Evolutionary conservation across 2,888 invertebrate species (phyloP).

Genomic region (Cheilosia grossa): DNA sequence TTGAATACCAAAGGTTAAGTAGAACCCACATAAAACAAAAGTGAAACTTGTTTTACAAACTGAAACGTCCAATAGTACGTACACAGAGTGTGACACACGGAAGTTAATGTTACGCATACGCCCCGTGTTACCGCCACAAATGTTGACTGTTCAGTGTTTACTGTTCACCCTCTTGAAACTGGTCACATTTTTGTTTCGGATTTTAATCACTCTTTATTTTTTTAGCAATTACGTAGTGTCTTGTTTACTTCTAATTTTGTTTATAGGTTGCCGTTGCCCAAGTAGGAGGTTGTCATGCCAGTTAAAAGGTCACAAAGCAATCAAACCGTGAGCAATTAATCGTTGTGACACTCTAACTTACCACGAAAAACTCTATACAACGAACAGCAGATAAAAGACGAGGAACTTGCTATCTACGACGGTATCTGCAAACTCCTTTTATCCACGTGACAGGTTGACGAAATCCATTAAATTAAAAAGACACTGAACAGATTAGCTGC

Average conservation of each 20-base stretch:
- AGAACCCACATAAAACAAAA: constrained; percentile 9
- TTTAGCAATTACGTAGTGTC: constrained; percentile 29
- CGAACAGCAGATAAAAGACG: neutral
- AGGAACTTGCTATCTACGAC: neutral
- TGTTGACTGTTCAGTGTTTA: neutral
- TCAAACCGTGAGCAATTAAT: constrained; percentile 16
- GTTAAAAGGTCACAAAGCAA: constrained; percentile 35
- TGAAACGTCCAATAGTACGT: neutral
- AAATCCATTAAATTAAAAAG: constrained; percentile 40
- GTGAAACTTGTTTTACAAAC: constrained; percentile 42
- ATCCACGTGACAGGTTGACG: constrained; percentile 38
- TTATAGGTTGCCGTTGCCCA: constrained; percentile 8
- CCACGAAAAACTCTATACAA: constrained; percentile 15
- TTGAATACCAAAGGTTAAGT: constrained; percentile 33
- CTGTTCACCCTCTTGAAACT: constrained; percentile 28
- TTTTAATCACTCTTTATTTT: constrained; percentile 21
- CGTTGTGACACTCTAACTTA: constrained; percentile 40
- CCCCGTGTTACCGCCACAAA: constrained; percentile 27
- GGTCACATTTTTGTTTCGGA: constrained; percentile 43
- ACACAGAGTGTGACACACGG: constrained; percentile 23
- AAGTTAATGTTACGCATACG: constrained; percentile 60
- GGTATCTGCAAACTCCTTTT: neutral
- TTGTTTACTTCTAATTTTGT: constrained; percentile 32
- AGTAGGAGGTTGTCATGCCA: constrained; percentile 26
- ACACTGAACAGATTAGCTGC: constrained; percentile 10